Base-by-base conservation (phyloP, 2,113 vertebrate genomes). In the Coracopsis vasa region DNA sequence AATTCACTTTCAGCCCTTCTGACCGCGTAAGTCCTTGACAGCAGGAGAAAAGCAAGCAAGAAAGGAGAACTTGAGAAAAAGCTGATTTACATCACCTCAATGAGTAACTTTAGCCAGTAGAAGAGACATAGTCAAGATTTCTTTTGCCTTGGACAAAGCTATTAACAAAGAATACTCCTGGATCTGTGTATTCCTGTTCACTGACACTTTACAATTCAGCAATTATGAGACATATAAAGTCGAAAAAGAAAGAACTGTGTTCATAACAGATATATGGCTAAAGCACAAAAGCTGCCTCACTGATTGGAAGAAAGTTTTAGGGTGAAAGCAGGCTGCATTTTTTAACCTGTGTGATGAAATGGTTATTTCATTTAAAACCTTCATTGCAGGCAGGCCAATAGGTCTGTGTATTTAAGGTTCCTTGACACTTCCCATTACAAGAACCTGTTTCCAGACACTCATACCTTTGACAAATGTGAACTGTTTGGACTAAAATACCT, bases 391-490 rank as follows among this genome's bases (percentile, higher is more conserved):
- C 86, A 95, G 86, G 28, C 48, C 39, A 25, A 72, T 50, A 82
- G 70, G 41, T 84, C 78, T 89, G 61, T 60, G 86, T 87, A 65
- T 94, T 87, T 90, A 89, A 78, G 66, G 87, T n/a, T 95, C 50
- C 44, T 44, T 96, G 93, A 89, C 93, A 94, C 56, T 89, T 89
- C 24, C 73, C 31, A 85, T 90, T 92, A 94, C 61, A 72, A 79
- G 80, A 58, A 35, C 56, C 23, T 69, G 56, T 84, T 94, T 87
- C 39, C 73, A 94, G 78, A 37, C 31, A 48, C 42, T 85, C 44
- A 23, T 75, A 56, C 41, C 35, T 85, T 64, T 94, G 86, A 89
- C 35, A 97, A 94, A 94, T 80, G 80, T 64, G 89, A 94, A 75
- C 11, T 28, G 33, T 60, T 84, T 85, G 48, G 41, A 50, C 74